Base-by-base conservation (phyloP, 2,888 invertebrate species). In the Hypolimnas misippus region DNA sequence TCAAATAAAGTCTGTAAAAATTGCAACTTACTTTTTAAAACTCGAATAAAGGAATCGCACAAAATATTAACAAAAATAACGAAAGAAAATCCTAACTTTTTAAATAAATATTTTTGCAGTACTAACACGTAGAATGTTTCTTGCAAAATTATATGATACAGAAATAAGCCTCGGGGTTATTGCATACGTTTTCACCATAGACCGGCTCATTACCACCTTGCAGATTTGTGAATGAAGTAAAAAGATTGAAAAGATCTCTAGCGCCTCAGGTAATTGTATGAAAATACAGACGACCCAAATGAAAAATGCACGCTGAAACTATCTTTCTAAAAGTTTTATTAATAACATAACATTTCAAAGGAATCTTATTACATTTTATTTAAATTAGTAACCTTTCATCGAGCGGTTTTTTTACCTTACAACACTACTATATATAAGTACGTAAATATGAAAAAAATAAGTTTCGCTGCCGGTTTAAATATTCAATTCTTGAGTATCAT, bases 211-310 rank as follows among this genome's bases (percentile, higher is more conserved):
- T 56, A 56, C 52, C 51, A 46, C 65, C 46, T 59, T 51, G 66
- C 63, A 70, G 67, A 73, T 74, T 75, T 75, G 76, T 76, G 76
- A 73, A 76, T 76, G 77, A 80, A 78, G 77, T 76, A 77, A 84
- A 83, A 80, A 76, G 76, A 75, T 70, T 79, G 76, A 77, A 81
- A 76, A 72, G 66, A 66, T 63, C 16, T 17, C 50, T 51, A 33
- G 10, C 19, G 62, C 55, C 75, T 79, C 70, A 70, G 76, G 70
- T 79, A 76, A 80, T 83, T 84, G 61, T 44, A 42, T 54, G 44
- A 51, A 49, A 14, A 46, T 46, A 42, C 46, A 63, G 42, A 49
- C 52, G 61, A 60, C 56, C 61, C 57, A 63, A 70, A 70, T 73
- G 73, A 75, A 67, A 70, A 71, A 68, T 68, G 64, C 69, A 35